phyloP scores from a whole-genome alignment of 1,140 invertebrate species.

The Oreohelix idahoensis region DNA sequence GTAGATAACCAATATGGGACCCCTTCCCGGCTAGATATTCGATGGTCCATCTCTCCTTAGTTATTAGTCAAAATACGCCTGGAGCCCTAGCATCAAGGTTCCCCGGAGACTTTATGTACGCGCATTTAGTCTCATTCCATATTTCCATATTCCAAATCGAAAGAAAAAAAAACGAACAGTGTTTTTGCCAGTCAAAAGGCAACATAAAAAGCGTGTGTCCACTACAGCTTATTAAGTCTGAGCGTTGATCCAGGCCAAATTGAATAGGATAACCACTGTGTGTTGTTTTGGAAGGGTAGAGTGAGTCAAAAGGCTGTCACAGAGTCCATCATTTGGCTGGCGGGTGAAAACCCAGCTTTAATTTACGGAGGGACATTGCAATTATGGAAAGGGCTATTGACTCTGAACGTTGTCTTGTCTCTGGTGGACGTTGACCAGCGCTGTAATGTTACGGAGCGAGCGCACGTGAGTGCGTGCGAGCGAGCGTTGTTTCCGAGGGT shows the following conservation, averaged over 20 bases:
- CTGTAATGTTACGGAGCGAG: neutral
- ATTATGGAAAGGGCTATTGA: conserved; percentile 14
- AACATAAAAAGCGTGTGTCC: neutral
- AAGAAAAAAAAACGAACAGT: no score
- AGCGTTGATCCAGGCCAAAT: neutral
- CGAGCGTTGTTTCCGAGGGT: neutral
- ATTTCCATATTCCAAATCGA: no score
- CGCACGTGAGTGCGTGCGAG: neutral
- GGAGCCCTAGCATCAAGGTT: no score
- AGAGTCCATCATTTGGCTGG: neutral
- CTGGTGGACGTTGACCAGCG: neutral
- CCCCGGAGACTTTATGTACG: no score
- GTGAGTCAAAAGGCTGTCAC: conserved; percentile 8
- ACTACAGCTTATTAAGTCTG: neutral
- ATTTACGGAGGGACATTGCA: conserved; percentile 13
- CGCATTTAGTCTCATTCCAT: no score
- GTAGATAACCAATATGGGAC: no score
- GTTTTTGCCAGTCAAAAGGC: no score
- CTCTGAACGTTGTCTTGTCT: neutral
- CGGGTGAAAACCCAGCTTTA: conserved; percentile 1
- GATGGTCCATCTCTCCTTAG: no score
- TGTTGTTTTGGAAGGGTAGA: neutral
- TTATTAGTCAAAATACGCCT: no score
- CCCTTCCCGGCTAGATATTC: no score
- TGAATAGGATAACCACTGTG: neutral